Evolutionary conservation across 2,113 vertebrate species (phyloP).

Genomic region (Elaphurus davidianus): DNA sequence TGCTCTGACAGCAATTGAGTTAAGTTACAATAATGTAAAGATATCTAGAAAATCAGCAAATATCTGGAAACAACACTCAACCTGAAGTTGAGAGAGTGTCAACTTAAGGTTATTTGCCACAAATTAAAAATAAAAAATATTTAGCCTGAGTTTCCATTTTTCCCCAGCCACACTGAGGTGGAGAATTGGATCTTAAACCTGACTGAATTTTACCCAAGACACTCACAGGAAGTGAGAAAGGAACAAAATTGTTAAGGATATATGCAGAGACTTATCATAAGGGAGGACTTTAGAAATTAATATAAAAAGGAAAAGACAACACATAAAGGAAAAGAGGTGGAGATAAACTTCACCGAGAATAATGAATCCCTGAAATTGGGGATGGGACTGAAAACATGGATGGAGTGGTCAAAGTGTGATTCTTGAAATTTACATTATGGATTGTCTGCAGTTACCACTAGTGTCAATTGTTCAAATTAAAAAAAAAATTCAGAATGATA

Average conservation of each 20-base stretch:
- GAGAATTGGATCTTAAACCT: background rate
- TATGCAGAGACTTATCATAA: background rate
- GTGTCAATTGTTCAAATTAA: background rate
- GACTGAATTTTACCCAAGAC: background rate
- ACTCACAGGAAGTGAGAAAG: background rate
- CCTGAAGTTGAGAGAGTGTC: background rate
- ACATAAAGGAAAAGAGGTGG: background rate
- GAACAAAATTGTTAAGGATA: background rate
- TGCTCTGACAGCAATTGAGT: background rate
- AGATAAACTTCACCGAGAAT: no score
- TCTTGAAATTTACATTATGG: background rate
- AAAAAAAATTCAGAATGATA: background rate
- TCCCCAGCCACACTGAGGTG: background rate
- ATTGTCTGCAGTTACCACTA: background rate
- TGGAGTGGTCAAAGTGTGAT: background rate
- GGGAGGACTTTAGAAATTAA: background rate
- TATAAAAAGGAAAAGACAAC: background rate
- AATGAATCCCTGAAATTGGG: no score
- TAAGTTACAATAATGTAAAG: background rate
- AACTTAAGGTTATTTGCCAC: background rate
- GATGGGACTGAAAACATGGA: background rate
- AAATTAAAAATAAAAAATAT: background rate
- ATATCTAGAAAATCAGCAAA: background rate
- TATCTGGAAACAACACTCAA: background rate
- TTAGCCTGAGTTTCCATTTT: background rate